A percentile compares a stretch with the other conserved stretches of the same genome.
Evolutionary conservation across 2,797 vertebrate species (phyloP).

Genomic region (Schizopygopsis pylzovi): DNA sequence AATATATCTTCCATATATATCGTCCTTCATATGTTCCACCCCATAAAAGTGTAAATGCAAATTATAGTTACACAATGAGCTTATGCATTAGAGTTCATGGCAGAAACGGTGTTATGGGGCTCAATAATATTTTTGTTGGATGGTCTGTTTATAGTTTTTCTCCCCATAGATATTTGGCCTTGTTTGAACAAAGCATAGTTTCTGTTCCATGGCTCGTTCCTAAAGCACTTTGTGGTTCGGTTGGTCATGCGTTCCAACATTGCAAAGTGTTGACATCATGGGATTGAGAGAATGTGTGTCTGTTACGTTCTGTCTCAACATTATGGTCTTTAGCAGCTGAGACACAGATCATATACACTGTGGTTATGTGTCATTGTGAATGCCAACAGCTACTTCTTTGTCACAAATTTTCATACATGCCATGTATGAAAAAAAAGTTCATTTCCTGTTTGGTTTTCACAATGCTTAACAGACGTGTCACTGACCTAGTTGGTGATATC

Average conservation of each 20-base stretch:
- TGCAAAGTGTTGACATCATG: conserved; percentile 42
- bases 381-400: neutral
- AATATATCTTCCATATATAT: too few relatives aligned
- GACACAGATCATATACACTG: neutral
- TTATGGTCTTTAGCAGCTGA: conserved; percentile 1
- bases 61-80: neutral
- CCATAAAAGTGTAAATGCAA: neutral
- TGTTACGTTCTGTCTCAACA: conserved; percentile 7
- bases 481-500: neutral
- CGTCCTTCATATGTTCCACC: neutral
- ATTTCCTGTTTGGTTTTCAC: neutral
- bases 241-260: conserved; percentile 33
- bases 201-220: conserved; percentile 16
- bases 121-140: conserved; percentile 38
- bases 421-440: neutral
- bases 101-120: neutral
- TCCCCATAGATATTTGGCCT: conserved; percentile 18
- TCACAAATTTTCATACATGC: neutral
- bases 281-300: conserved; percentile 22
- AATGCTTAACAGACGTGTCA: neutral
- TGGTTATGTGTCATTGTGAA: neutral
- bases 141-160: neutral
- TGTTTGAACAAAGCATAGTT: conserved; percentile 38
- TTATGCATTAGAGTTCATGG: neutral
- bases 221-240: conserved; percentile 40